Base-by-base conservation (phyloP, 2,888 invertebrate species). In the Phaonia tiefii region DNA sequence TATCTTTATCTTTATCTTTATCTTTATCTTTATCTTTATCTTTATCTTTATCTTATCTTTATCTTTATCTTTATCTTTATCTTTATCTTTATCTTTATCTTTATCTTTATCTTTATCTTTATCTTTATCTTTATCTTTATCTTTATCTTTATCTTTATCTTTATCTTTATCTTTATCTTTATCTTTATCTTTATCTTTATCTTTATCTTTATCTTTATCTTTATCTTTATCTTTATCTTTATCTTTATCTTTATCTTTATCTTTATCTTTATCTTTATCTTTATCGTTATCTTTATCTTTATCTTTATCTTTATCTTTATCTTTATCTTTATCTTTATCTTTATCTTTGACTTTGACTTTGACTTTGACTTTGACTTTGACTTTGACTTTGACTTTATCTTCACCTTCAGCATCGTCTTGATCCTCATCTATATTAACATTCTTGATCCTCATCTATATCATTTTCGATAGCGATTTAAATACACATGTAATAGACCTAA, bases 1-100 rank as follows among this genome's bases (percentile, higher is more conserved):
- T 44, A 44, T 44, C 44, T n/a, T 13, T 44, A 44, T 44, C 44
- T n/a, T 13, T 44, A 44, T 44, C 44, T n/a, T 13, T 44, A 44
- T 44, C 44, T n/a, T 13, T 44, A 44, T 44, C 44, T n/a, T 13
- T 44, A 44, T 44, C 44, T n/a, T 13, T 44, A 44, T 44, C 44
- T n/a, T 13, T 44, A 44, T 44, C 44, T n/a, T 13, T 44, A 44
- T 44, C 44, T n/a, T 44, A 44, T 44, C 44, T n/a, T 13, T 44
- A 44, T 44, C 44, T n/a, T 13, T 44, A 44, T 44, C 44, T n/a
- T 13, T 44, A 44, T 44, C 44, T n/a, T 13, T 44, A 44, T 44
- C 44, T 44, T n/a, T n/a, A 44, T 44, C 10, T 44, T n/a, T n/a
- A 44, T 44, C 10, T 44, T n/a, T n/a, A 44, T 44, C 10, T 44